phyloP scores from a whole-genome alignment of 2,113 vertebrate species.

The Symphodus melops region DNA sequence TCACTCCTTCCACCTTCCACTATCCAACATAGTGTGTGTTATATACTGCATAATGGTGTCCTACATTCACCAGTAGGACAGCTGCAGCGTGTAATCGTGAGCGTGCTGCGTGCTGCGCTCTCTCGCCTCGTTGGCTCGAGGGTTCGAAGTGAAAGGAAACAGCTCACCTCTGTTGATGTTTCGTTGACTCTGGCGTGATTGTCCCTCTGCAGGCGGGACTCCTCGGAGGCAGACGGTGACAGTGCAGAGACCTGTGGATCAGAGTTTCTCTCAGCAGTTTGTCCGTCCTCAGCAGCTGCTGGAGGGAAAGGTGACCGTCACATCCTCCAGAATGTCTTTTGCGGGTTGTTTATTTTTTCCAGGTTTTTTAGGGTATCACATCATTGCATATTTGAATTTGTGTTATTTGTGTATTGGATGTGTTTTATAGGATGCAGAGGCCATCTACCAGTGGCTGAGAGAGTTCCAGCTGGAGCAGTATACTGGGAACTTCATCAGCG shows the following conservation, averaged over 20 bases:
- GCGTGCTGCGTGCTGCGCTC: no score
- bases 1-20: not conserved
- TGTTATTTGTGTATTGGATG: not conserved
- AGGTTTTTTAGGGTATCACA: no score
- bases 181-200: not conserved
- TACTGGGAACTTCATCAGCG: constrained; percentile 89
- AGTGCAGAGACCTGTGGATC: constrained; percentile 82
- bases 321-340: not conserved
- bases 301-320: constrained; percentile 88
- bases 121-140: not conserved
- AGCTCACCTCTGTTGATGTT: no score
- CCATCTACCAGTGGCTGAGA: constrained; percentile 94
- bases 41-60: no score
- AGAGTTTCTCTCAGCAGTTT: constrained; percentile 87
- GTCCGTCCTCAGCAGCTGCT: constrained; percentile 90
- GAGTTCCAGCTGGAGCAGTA: constrained; percentile 97
- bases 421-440: constrained; percentile 88
- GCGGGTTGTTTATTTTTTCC: not conserved
- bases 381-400: no score
- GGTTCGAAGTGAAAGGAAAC: not conserved
- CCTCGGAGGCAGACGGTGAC: constrained; percentile 74
- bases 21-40: no score
- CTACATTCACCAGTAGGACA: no score
- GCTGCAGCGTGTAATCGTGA: no score
- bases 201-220: constrained; percentile 48